Evolutionary conservation across 2,888 invertebrate species (phyloP).

Genomic region (Hydriomena furcata): DNA sequence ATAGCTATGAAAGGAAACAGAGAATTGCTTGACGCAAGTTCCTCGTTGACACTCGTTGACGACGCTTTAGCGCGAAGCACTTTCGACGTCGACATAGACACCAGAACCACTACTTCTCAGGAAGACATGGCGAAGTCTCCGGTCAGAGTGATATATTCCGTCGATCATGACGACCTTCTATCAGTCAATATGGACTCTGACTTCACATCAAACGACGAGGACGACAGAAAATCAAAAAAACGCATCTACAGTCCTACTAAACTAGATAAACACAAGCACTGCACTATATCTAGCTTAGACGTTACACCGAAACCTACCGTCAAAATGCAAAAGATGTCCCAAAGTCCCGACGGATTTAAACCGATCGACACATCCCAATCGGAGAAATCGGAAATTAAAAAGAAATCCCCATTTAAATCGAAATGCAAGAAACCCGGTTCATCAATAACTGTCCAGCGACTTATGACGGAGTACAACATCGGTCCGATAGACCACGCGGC

Average conservation of each 20-base stretch:
- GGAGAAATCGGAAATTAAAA: constrained; percentile 1
- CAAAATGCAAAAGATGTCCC: constrained; percentile 61
- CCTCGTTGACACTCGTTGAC: constrained; percentile 67
- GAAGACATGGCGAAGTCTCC: constrained; percentile 32
- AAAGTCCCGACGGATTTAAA: constrained; percentile 26
- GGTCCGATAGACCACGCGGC: constrained; percentile 29
- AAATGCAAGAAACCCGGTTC: constrained; percentile 33
- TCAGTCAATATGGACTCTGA: constrained; percentile 39
- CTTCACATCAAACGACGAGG: constrained; percentile 39
- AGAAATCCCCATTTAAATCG: constrained; percentile 26
- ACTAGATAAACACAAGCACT: constrained; percentile 32
- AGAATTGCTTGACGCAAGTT: constrained; percentile 56
- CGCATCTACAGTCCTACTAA: constrained; percentile 52
- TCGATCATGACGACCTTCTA: constrained; percentile 27
- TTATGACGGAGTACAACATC: constrained; percentile 47
- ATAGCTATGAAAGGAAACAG: constrained; percentile 66
- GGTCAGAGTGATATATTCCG: constrained; percentile 45
- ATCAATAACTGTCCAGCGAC: constrained; percentile 48
- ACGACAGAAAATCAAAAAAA: constrained; percentile 49
- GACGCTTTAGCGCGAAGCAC: constrained; percentile 41
- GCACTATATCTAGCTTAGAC: constrained; percentile 35
- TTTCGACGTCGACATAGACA: constrained; percentile 12
- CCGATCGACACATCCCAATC: not conserved
- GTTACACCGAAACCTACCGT: constrained; percentile 60
- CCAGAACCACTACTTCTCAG: not conserved